Evolutionary conservation across 2,797 vertebrate genomes (phyloP).

Genomic region (Xerus rutilus): DNA sequence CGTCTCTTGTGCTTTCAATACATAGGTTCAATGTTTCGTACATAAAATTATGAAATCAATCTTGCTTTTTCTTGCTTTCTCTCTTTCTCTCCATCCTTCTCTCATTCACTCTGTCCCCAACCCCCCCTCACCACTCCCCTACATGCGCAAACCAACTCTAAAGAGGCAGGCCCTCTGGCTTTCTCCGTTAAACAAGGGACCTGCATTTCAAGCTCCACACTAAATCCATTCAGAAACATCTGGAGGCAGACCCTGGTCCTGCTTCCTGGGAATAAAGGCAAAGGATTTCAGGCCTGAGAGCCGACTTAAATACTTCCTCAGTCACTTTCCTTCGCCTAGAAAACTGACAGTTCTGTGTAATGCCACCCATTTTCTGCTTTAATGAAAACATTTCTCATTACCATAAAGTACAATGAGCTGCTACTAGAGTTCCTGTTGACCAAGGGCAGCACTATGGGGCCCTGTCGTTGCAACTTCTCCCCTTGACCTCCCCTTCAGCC

Average conservation of each 20-base stretch:
- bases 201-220: not conserved
- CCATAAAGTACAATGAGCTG: not conserved
- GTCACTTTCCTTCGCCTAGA: not conserved
- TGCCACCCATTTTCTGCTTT: not conserved
- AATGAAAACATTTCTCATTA: not conserved
- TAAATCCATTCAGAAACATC: not conserved
- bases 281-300: not conserved
- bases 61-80: not conserved
- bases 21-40: not conserved
- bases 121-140: fast-evolving
- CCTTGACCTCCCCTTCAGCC: not conserved
- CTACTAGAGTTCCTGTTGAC: not conserved
- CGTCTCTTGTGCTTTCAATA: not conserved
- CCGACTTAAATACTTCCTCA: not conserved
- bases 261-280: conserved; percentile 31
- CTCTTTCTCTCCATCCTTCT: not conserved
- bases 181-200: not conserved
- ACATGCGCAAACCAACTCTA: not conserved
- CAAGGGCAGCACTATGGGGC: not conserved
- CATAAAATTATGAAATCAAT: not conserved
- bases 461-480: not conserved
- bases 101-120: no score
- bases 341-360: not conserved
- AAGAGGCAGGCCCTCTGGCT: not conserved
- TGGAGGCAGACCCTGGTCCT: not conserved